Base-by-base conservation (phyloP, 2,113 vertebrate species). In the Sorex araneus region DNA sequence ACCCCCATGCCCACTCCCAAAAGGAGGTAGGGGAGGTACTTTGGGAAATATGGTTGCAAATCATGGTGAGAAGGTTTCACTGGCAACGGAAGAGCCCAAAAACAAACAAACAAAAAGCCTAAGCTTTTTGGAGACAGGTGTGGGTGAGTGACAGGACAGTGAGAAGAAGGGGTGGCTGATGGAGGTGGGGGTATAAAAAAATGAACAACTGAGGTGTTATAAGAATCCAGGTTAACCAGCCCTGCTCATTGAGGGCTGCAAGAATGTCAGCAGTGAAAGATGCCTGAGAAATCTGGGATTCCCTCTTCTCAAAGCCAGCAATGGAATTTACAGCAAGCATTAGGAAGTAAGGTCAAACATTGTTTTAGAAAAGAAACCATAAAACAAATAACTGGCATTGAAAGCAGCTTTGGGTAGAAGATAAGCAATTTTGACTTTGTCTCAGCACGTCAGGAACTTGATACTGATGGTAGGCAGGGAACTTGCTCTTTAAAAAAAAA, bases 331-430 rank as follows among this genome's bases (percentile, higher is more conserved):
- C 36, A 84, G 27, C 34, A 40, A 4, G 25, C 66, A 66, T 30
- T 27, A 12, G 10, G 19, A 21, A 16, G 13, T 40, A 5, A 8
- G 57, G 16, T 63, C 76, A 67, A 73, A 15, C 9, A 64, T 23
- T 45, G 34, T 54, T 87, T 87, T 87, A 45, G 36, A 84, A 84
- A 63, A 54, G 36, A 89, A 79, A 64, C 36, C 43, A 25, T 27
- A 8, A 21, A 21, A 81, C n/a, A 91, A 80, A 34, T 82, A 69
- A 45, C 28, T 32, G 60, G 75, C 23, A 40, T 36, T 80, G 8
- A 18, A 74, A 97, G 89, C 71, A 80, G 80, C 32, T 88, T 92
- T 94, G 8, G 18, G 25, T 67, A 21, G 40, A 87, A 45, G 50
- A 73, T 8, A 64, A 25, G 63, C 4, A 45, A 45, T 64, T 32